phyloP scores from a whole-genome alignment of 1,140 invertebrate genomes.

The Octopus bimaculoides region DNA sequence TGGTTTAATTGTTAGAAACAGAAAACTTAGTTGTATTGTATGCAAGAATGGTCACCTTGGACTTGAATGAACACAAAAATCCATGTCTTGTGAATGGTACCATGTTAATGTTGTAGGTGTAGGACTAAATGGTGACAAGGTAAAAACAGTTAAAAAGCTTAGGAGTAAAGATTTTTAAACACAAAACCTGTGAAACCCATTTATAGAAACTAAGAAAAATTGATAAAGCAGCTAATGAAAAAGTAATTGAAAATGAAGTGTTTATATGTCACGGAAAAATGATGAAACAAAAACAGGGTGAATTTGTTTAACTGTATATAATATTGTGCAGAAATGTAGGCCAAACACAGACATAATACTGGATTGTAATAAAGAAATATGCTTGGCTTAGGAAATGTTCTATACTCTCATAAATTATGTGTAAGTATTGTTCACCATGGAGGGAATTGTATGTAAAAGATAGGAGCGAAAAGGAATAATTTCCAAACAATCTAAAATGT shows the following conservation, averaged over 20 bases:
- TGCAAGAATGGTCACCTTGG: background rate
- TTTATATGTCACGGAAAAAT: background rate
- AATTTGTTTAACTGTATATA: conserved; percentile 2
- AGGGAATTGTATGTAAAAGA: conserved; percentile 7
- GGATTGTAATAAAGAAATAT: background rate
- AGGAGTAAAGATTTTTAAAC: no score
- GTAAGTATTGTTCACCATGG: background rate
- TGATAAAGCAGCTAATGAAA: no score
- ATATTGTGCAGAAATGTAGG: background rate
- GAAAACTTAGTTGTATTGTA: background rate
- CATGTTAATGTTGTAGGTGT: no score
- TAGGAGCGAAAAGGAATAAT: background rate
- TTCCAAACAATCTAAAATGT: conserved; percentile 5
- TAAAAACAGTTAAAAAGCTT: no score
- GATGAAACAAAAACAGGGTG: background rate
- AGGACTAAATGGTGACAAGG: no score
- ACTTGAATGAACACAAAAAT: no score
- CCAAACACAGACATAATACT: background rate
- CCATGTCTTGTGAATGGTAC: no score
- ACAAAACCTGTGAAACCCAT: no score
- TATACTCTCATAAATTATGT: background rate
- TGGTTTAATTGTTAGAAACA: conserved; percentile 7
- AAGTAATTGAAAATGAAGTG: no score
- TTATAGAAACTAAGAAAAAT: no score
- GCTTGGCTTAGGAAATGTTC: background rate